Evolutionary conservation across 2,113 vertebrate genomes (phyloP), one percentile per base, ranked within the genome.

Genomic region (Alectura lathami): DNA sequence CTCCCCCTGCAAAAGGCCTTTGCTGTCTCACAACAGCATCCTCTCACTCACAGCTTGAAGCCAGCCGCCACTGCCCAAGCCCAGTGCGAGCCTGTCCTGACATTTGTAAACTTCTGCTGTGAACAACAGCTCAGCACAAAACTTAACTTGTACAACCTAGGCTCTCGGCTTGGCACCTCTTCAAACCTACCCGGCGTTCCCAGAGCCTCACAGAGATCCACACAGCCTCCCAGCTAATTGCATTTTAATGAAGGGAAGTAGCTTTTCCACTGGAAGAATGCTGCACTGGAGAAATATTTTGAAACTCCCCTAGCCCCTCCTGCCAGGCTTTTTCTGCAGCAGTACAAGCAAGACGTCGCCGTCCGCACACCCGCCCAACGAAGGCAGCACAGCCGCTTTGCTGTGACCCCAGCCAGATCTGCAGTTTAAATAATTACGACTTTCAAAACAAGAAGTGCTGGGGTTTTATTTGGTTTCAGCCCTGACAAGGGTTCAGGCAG

Each of bases 211-310:
- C 94, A 95, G 90, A 78, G 63, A 94, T 7, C 60, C 74, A 27
- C 86, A 86, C 9, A 75, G 81, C 88, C 94, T 72, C 76, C 45
- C 22, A 96, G 79, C 93, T 67, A 72, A 89, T 42, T 69, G 85
- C 91, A 91, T 93, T 93, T 85, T 92, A 96, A 97, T 48, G 72
- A 93, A 85, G 38, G 79, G 93, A 96, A 96, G 93, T 68, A 9
- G 0, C 79, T 94, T 80, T 95, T 83, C 95, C 94, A 72, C 54
- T 81, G 90, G 70, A 88, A 78, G 83, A 88, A 86, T 12, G 75
- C 47, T 53, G 70, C 8, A 32, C 75, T 63, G 27, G 45, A 87
- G 92, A 91, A 95, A 70, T 18, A 22, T 20, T 67, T 79, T 50
- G 56, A 67, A 57, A 64, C 8, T 57, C 54, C 8, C 45, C 82